Evolutionary conservation across 2,113 vertebrate genomes (phyloP).

Genomic region (Apteryx owenii): DNA sequence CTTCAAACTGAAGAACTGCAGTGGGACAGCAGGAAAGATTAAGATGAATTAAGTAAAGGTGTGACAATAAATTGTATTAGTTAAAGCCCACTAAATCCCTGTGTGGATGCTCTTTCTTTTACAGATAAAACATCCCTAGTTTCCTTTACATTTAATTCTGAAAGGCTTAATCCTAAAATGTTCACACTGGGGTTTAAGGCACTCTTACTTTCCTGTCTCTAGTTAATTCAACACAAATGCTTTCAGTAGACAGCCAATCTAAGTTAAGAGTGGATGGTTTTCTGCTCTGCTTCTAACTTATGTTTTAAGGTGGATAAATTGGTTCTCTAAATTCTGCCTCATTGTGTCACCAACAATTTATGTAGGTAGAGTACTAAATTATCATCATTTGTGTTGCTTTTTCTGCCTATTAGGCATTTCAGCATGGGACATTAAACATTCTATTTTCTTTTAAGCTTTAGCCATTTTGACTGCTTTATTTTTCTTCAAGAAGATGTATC

Average conservation of each 20-base stretch:
- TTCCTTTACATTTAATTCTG: constrained; percentile 15
- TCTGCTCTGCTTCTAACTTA: not conserved
- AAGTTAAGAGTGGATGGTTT: not conserved
- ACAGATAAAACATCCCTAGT: constrained; percentile 2
- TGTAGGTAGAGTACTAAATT: not conserved
- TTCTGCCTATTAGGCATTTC: constrained; percentile 27
- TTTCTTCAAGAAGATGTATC: not conserved
- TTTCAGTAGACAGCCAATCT: constrained; percentile 3
- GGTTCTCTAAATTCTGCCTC: constrained; percentile 4
- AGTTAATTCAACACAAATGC: constrained; percentile 32
- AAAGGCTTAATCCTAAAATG: constrained; percentile 31
- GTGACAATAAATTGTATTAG: constrained; percentile 45
- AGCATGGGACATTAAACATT: constrained; percentile 37
- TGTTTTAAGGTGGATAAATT: constrained; percentile 20
- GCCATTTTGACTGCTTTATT: not conserved
- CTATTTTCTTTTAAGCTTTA: constrained; percentile 27
- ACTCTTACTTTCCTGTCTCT: constrained; percentile 22
- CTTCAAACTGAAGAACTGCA: constrained; percentile 11
- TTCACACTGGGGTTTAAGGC: not conserved
- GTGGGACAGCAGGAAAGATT: constrained; percentile 21
- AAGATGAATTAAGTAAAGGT: constrained; percentile 49
- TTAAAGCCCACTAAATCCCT: constrained; percentile 38
- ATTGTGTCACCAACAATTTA: constrained; percentile 18
- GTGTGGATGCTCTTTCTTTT: constrained; percentile 6
- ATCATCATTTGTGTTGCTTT: constrained; percentile 37